Evolutionary conservation across 2,797 vertebrate genomes (phyloP).

Genomic region (Percopsis omiscomaycus): DNA sequence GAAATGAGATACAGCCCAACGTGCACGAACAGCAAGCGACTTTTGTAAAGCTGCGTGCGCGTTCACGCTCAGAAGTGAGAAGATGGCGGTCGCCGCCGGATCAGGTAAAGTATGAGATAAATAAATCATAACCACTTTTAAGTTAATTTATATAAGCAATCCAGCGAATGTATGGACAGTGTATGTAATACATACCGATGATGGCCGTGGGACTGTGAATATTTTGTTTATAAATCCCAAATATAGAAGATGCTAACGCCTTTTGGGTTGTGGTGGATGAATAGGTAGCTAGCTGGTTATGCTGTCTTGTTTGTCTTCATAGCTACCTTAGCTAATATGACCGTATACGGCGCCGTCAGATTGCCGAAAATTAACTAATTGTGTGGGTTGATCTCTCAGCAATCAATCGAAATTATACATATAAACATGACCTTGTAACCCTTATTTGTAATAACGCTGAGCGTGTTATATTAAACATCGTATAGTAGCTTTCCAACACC

Average conservation of each 20-base stretch:
- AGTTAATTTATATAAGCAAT: not conserved
- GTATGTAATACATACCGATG: fast-evolving
- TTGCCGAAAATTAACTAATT: not conserved
- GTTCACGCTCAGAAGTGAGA: conserved; percentile 72
- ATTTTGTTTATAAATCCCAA: not conserved
- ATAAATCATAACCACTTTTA: conserved; percentile 31
- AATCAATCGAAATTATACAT: not conserved
- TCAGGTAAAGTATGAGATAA: conserved; percentile 74
- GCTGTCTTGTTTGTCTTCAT: not conserved
- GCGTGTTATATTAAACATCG: not conserved
- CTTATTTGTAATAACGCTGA: not conserved
- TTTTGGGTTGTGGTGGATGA: conserved; percentile 4
- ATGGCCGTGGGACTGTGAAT: not conserved
- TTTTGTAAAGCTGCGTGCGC: conserved; percentile 63
- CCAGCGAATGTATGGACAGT: fast-evolving
- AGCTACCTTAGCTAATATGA: conserved; percentile 7
- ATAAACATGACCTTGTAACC: too few species aligned
- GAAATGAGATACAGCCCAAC: not conserved
- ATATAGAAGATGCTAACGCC: not conserved
- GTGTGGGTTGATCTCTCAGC: not conserved
- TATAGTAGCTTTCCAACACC: not conserved
- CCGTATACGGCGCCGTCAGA: not conserved
- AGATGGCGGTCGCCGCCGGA: conserved; percentile 84
- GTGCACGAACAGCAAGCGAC: conserved; percentile 39
- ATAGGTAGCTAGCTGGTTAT: conserved; percentile 6